phyloP scores from a whole-genome alignment of 2,888 invertebrate species.

The Chrysina gloriosa region DNA sequence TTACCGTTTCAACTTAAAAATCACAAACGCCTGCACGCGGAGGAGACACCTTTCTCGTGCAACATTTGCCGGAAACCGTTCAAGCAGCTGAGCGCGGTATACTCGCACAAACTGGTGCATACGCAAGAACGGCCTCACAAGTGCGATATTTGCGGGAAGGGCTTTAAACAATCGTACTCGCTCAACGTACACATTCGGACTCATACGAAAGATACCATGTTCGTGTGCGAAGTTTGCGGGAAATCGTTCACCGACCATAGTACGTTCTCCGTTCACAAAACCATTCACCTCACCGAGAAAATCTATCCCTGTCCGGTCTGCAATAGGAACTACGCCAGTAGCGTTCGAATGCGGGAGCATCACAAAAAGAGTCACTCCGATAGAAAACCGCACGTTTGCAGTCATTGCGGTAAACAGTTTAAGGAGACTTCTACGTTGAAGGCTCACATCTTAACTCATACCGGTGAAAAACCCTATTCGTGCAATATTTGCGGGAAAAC shows the following conservation, averaged over 20 bases:
- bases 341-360: slow-evolving; percentile 33
- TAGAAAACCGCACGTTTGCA: slow-evolving; percentile 40
- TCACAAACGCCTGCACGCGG: slow-evolving; percentile 39
- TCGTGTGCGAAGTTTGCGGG: not conserved
- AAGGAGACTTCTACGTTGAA: slow-evolving; percentile 23
- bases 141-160: slow-evolving; percentile 44
- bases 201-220: slow-evolving; percentile 16
- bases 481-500: slow-evolving; percentile 45
- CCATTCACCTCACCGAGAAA: slow-evolving; percentile 32
- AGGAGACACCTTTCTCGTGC: slow-evolving; percentile 40
- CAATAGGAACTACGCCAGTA: slow-evolving; percentile 40
- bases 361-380: slow-evolving; percentile 42
- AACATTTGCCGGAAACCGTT: slow-evolving; percentile 43
- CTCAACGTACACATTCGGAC: slow-evolving; percentile 39
- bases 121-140: slow-evolving; percentile 40
- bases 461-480: slow-evolving; percentile 42
- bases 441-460: slow-evolving; percentile 43
- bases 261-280: not conserved
- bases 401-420: slow-evolving; percentile 20
- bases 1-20: slow-evolving; percentile 43
- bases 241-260: not conserved
- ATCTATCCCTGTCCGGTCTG: slow-evolving; percentile 43
- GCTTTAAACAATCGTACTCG: slow-evolving; percentile 33
- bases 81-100: slow-evolving; percentile 35
- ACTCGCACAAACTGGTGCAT: slow-evolving; percentile 41